Evolutionary conservation across 2,797 vertebrate species (phyloP), one percentile per base, ranked within the genome.

Genomic region (Pseudopleuronectes americanus): DNA sequence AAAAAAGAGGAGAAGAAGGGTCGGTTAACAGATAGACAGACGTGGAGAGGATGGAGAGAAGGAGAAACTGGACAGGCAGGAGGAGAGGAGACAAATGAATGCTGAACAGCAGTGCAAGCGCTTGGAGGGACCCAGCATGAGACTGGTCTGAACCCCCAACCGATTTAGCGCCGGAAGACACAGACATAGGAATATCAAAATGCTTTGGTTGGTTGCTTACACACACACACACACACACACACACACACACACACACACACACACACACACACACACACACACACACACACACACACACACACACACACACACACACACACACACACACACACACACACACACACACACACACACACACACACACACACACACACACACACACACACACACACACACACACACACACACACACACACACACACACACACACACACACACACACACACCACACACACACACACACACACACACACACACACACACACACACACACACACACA

Each of bases 101-200:
- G 87, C 81, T 84, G 73, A 91, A 81, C 85, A 86, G 84, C 64
- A 85, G 76, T 73, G 71, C 74, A 80, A 91, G 83, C 45, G 89
- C 87, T 90, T 70, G 79, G 81, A 88, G 77, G 84, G 78, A 74
- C 90, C 57, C 90, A 90, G 89, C 90, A 59, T 89, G 90, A 86
- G 86, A 83, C 86, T 86, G 84, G 79, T 84, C 87, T 85, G 79
- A 89, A 90, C 85, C 85, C 81, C 89, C 71, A 52, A 84, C 90
- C 66, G 85, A 71, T 89, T 84, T 76, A 88, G 62, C 38, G 87
- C 89, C 76, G 74, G 86, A 90, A 90, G 88, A 91, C 71, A 86
- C 77, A 84, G 84, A 84, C 84, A 90, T 58, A 85, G 77, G 80
- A 85, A 86, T 84, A 87, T 84, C 76, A 90, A 87, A 90, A 87